Conservation (phyloP, 23 tunicate species). For the Botrylloides violaceus region DNA sequence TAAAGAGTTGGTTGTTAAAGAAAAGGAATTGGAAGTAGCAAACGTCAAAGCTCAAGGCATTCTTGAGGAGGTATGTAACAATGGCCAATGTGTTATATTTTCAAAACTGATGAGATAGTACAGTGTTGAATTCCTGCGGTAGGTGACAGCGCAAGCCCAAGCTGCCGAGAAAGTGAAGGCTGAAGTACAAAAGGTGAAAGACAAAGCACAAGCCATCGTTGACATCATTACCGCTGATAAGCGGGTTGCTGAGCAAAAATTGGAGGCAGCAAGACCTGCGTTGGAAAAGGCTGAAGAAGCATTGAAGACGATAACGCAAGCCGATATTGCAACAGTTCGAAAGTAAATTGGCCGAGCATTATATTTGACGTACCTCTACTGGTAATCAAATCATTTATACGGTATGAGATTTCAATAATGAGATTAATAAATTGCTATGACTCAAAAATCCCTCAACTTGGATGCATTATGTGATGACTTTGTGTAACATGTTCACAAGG, state of each 20-base stretch:
- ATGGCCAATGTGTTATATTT: too few relatives aligned
- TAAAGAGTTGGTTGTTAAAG: constrained; percentile 73
- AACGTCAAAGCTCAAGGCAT: constrained; percentile 64
- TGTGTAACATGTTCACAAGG: background rate
- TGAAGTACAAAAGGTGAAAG: constrained; percentile 91
- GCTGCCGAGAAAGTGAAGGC: constrained; percentile 86
- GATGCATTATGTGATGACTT: too few relatives aligned
- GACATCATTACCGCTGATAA: constrained; percentile 75
- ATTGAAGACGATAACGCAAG: constrained; percentile 79
- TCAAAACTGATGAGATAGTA: too few relatives aligned
- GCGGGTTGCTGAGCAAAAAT: constrained; percentile 63
- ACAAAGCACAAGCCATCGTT: constrained; percentile 82
- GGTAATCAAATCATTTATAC: too few relatives aligned
- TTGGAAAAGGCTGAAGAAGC: constrained; percentile 82
- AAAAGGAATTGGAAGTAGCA: constrained; percentile 89
- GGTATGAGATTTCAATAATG: too few relatives aligned
- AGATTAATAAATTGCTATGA: too few relatives aligned
- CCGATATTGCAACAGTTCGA: constrained; percentile 88
- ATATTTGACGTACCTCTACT: too few relatives aligned
- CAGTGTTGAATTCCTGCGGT: too few relatives aligned
- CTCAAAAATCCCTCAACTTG: too few relatives aligned
- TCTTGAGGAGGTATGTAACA: constrained; percentile 83
- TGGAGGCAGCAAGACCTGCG: constrained; percentile 81
- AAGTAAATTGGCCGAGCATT: too few relatives aligned
- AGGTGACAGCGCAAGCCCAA: constrained; percentile 88